Evolutionary conservation across 2,888 invertebrate genomes (phyloP), one percentile per base, ranked within the genome.

Genomic region (Nineta flava): DNA sequence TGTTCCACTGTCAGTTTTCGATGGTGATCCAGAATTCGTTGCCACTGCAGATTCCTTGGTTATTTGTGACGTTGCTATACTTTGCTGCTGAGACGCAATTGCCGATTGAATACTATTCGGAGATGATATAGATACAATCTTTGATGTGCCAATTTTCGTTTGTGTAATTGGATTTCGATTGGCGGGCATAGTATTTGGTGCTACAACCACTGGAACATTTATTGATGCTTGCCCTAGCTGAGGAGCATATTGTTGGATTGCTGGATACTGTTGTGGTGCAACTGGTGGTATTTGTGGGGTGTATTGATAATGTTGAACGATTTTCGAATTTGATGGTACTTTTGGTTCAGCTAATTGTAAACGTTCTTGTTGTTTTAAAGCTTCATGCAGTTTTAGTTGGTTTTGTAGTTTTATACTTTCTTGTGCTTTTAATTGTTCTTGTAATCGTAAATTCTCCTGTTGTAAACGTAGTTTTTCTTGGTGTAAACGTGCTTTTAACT

Each of bases 401-500:
- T 66, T 65, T 51, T 68, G 67, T 2, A 65, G 51, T 54, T 63
- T 65, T 5, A 67, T 43, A 4, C 63, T 45, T 7, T 64, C 62
- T 47, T 62, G 61, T 3, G 31, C 3, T 50, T 62, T 62, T 13
- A 68, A 59, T 54, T 67, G 65, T 38, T 66, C 63, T 54, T 67
- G 67, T 9, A 68, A 54, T 26, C 59, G 57, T 12, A 62, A 56
- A 50, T 68, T 68, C 54, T 68, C 67, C 46, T 61, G 59, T 50
- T 63, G 63, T 1, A 68, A 62, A 19, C 64, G 57, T 47, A 60
- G 57, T 49, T 61, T 62, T 56, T 68, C 67, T 52, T 64, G 63
- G 53, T 67, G 64, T 10, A 68, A 57, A 17, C 65, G 61, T 10
- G 61, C 59, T 57, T 67, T 67, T 43, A 68, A 57, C 67, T 67